Conservation (phyloP, 2,113 vertebrate genomes). For the Tympanuchus pallidicinctus region DNA sequence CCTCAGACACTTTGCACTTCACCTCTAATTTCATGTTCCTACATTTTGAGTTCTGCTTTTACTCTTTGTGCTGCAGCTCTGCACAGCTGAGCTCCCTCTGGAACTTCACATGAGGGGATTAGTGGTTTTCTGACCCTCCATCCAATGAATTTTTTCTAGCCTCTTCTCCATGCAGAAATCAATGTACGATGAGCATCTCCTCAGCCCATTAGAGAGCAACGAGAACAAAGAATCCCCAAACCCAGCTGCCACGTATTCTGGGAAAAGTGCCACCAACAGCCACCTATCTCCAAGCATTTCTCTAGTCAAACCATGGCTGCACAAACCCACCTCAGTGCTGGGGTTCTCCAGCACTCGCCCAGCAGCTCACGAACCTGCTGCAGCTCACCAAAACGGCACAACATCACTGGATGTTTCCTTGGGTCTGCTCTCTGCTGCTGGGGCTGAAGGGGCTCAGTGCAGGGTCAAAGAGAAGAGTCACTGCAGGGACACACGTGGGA, state of each 20-base stretch:
- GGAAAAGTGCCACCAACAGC: neutral
- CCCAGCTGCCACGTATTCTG: neutral
- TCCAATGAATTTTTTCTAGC: slow-evolving; percentile 9
- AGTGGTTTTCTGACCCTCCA: slow-evolving; percentile 38
- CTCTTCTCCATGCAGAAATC: slow-evolving; percentile 28
- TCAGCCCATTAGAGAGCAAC: neutral
- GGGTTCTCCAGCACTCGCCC: neutral
- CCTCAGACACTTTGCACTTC: neutral
- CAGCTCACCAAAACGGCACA: neutral
- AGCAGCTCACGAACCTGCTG: neutral
- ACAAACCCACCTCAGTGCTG: neutral
- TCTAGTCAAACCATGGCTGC: neutral
- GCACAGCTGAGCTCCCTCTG: slow-evolving; percentile 24
- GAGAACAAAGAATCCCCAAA: slow-evolving; percentile 7
- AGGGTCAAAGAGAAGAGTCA: neutral
- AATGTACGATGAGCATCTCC: neutral
- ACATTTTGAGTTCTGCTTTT: neutral
- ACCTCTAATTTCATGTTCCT: neutral
- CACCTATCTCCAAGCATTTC: neutral
- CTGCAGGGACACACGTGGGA: neutral
- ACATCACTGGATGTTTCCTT: neutral
- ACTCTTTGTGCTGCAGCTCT: neutral
- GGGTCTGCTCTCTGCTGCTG: neutral
- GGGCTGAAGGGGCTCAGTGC: neutral
- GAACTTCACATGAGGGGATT: neutral